These are phyloP conservation scores for Eristalis arbustorum DNA, from an alignment of 2,888 invertebrate species.

Conservation along the genomic window DNA sequence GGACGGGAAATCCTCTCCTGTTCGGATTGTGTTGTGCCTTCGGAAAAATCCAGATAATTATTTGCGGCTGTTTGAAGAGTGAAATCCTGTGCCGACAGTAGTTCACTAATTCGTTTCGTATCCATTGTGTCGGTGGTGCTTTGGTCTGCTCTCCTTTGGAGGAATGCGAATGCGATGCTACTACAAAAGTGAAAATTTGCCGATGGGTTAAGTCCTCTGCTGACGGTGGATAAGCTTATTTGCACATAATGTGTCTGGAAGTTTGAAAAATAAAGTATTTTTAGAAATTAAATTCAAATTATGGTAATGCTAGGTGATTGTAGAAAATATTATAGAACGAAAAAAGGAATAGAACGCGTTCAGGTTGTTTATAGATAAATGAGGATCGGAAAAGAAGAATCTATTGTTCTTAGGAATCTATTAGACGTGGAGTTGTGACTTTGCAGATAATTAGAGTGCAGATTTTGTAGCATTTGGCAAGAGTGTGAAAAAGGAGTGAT, in stretches of 20 bases:
- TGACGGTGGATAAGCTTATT: conserved; percentile 13
- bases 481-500: no score
- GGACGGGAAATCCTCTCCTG: conserved; percentile 76
- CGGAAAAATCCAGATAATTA: conserved; percentile 73
- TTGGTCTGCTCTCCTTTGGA: not conserved
- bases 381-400: no score
- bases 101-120: conserved; percentile 68
- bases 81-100: conserved; percentile 62
- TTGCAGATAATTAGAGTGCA: no score
- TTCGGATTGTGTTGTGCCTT: conserved; percentile 74
- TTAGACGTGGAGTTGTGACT: no score
- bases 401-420: no score
- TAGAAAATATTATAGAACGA: no score
- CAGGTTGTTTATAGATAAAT: no score
- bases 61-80: conserved; percentile 69
- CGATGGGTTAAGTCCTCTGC: not conserved
- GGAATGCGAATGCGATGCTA: not conserved
- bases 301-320: no score
- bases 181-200: not conserved
- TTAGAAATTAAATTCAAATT: no score
- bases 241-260: conserved; percentile 40
- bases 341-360: no score
- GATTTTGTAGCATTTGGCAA: no score
- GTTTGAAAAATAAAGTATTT: not conserved
- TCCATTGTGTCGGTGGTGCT: conserved; percentile 43